Base-by-base conservation (phyloP, 2,113 vertebrate species). In the Rhagologus leucostigma region DNA sequence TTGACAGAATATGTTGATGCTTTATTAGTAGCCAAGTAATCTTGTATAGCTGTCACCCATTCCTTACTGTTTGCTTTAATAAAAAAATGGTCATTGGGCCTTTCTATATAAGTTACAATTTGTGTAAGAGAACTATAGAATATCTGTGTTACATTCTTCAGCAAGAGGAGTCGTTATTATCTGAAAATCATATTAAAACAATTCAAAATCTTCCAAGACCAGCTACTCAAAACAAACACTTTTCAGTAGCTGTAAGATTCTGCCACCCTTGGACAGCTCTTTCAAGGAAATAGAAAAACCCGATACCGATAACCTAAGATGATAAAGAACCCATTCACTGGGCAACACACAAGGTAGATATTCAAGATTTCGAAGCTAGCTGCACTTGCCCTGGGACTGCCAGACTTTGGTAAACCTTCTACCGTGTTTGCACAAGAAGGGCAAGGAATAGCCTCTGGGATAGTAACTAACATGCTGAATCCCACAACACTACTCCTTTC, bases 111-210 rank as follows among this genome's bases (percentile, higher is more conserved):
- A 84, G 5, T 44, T 44, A 53, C 6, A 55, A 21, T 11, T 89
- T 53, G 19, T 55, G 3, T 73, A 29, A 78, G 18, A 41, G 33
- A 80, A 76, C 10, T 9, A 18, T 8, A 64, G 59, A 35, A 16
- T 46, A 42, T 23, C 37, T 26, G 10, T 16, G 11, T 62, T 65
- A n/a, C 7, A 11, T 53, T 84, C 20, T 49, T 77, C 32, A 84
- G 37, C 20, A 75, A 79, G 10, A 67, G 10, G 18, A 65, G 3
- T 1, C 2, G 18, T 0, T 0, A 39, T 49, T 53, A 47, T 17
- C 42, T 37, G 27, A 87, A 67, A 89, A 62, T 11, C 10, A 10
- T 47, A 42, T 39, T 56, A 52, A 70, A 91, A 60, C 5, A 13
- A 70, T 42, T 50, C 17, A 83, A 70, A 62, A 37, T 35, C 42